Evolutionary conservation across 2,113 vertebrate genomes (phyloP).

Genomic region (Prinia subflava): DNA sequence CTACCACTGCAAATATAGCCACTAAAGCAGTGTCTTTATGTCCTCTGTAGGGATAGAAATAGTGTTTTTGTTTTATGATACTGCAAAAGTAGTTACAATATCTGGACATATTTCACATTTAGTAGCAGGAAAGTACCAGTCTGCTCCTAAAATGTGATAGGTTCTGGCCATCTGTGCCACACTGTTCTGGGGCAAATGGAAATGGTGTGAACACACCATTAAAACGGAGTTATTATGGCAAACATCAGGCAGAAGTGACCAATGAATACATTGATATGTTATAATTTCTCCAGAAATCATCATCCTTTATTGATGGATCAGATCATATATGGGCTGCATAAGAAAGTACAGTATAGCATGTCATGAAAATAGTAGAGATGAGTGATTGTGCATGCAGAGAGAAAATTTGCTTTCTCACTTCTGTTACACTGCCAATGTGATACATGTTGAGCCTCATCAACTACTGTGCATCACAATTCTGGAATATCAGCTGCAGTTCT

Average conservation of each 20-base stretch:
- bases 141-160: not conserved
- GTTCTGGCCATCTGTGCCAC: not conserved
- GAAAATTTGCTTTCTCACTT: not conserved
- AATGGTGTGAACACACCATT: not conserved
- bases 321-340: not conserved
- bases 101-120: not conserved
- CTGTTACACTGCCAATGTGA: not conserved
- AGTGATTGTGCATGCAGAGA: not conserved
- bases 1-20: not conserved
- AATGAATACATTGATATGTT: not conserved
- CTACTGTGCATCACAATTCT: not conserved
- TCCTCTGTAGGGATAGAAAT: not conserved
- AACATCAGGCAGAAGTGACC: not conserved
- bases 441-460: not conserved
- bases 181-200: not conserved
- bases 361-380: not conserved
- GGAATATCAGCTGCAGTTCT: not conserved
- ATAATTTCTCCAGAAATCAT: not conserved
- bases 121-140: not conserved
- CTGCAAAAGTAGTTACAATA: not conserved
- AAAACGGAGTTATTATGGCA: not conserved
- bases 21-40: not conserved
- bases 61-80: not conserved
- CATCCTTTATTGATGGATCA: not conserved
- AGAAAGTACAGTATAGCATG: not conserved